phyloP scores from a whole-genome alignment of 2,113 vertebrate genomes.

The Vidua chalybeata region DNA sequence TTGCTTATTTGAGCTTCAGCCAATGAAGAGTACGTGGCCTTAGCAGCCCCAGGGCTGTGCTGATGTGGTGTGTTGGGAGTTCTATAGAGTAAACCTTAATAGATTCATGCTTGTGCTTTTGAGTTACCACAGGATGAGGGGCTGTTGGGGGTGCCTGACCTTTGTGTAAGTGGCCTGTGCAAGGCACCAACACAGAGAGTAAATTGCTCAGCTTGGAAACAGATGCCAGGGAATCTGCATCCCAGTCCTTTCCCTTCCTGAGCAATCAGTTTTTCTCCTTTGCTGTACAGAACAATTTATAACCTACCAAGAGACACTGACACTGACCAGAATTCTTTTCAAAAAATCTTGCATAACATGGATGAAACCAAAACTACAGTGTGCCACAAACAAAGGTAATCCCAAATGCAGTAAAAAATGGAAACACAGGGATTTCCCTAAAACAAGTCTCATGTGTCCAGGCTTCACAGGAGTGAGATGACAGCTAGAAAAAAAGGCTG shows the following conservation, averaged over 20 bases:
- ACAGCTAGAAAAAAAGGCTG: not conserved
- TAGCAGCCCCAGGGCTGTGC: not conserved
- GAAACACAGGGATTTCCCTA: not conserved
- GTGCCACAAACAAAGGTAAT: not conserved
- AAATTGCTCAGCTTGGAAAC: not conserved
- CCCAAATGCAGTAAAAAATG: not conserved
- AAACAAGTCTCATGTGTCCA: not conserved
- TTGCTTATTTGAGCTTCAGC: not conserved
- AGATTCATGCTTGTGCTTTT: not conserved
- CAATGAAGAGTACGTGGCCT: fast-evolving
- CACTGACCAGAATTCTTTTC: not conserved
- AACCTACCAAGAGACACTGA: not conserved
- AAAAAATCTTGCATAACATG: not conserved
- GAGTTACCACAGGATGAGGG: fast-evolving
- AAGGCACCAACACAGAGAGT: not conserved
- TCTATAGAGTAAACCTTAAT: not conserved
- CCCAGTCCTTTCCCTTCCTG: not conserved
- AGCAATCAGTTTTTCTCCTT: not conserved
- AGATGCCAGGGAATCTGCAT: not conserved
- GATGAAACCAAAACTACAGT: not conserved
- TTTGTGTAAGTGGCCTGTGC: not conserved
- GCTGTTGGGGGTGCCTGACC: not conserved
- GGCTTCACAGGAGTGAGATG: not conserved
- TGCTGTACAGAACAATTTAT: not conserved
- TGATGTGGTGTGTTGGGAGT: not conserved